These are phyloP conservation scores for Maccullochella peelii DNA, from an alignment of 2,113 vertebrate species.

Conservation along the genomic window DNA sequence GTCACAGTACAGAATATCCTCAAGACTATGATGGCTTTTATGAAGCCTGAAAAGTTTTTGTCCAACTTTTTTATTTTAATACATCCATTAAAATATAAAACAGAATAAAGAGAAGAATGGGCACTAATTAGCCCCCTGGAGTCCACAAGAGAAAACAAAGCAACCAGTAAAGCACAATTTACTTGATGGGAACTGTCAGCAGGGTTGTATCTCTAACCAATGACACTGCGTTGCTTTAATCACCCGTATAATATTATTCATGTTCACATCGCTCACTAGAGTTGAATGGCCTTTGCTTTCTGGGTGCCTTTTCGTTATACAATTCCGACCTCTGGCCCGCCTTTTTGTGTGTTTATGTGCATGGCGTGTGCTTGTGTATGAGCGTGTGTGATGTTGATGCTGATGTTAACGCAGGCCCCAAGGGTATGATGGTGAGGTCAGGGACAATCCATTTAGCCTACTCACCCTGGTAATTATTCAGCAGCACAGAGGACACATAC, in stretches of 20 bases:
- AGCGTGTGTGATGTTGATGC: conserved; percentile 42
- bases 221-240: conserved; percentile 46
- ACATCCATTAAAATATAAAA: conserved; percentile 22
- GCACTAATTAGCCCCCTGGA: conserved; percentile 56
- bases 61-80: no score
- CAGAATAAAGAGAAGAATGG: conserved; percentile 23
- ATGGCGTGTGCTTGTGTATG: conserved; percentile 16
- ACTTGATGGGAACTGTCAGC: conserved; percentile 44
- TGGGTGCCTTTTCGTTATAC: not conserved
- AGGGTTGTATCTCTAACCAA: conserved; percentile 31
- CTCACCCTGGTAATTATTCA: conserved; percentile 73
- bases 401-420: conserved; percentile 35
- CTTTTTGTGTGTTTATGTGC: conserved; percentile 32
- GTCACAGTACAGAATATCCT: conserved; percentile 9
- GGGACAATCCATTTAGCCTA: conserved; percentile 73
- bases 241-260: conserved; percentile 53
- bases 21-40: conserved; percentile 17
- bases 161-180: conserved; percentile 14
- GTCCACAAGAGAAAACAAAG: conserved; percentile 38
- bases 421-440: conserved; percentile 51
- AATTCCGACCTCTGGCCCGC: conserved; percentile 29
- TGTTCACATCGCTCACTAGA: conserved; percentile 27
- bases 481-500: conserved; percentile 49
- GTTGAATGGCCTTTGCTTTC: conserved; percentile 31
- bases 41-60: conserved; percentile 12